Percentiles rank a stretch among this genome's conserved stretches.
phyloP scores from a whole-genome alignment of 2,888 invertebrate species.

The Caenorhabditis sp. region DNA sequence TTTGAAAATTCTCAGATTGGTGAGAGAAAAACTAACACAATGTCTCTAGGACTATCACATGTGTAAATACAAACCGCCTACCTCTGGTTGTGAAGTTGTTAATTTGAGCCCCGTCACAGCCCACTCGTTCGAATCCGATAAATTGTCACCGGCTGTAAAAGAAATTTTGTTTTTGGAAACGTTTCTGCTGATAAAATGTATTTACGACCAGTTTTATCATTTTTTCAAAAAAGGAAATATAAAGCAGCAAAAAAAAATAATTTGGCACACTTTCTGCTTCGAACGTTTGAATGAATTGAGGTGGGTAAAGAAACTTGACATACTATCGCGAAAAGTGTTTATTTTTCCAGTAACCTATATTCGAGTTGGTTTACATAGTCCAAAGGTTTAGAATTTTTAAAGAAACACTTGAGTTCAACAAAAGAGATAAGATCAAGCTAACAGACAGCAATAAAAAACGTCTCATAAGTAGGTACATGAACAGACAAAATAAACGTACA shows the following conservation, averaged over 20 bases:
- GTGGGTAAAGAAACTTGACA: too few species aligned
- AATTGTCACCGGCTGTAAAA: background rate
- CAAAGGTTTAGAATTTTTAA: background rate
- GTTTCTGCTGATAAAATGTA: background rate
- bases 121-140: background rate
- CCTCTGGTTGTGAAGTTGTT: background rate
- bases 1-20: too few species aligned
- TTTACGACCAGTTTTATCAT: too few species aligned
- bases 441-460: background rate
- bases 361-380: background rate
- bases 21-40: too few species aligned
- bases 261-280: too few species aligned
- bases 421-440: background rate
- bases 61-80: background rate
- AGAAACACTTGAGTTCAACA: background rate
- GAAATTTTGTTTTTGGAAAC: background rate
- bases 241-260: too few species aligned
- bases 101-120: slow-evolving; percentile 1
- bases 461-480: background rate
- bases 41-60: too few species aligned
- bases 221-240: too few species aligned
- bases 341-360: too few species aligned
- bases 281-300: too few species aligned
- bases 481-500: background rate
- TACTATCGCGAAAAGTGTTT: too few species aligned